phyloP scores from a whole-genome alignment of 2,888 invertebrate genomes.

The Buathra laborator region DNA sequence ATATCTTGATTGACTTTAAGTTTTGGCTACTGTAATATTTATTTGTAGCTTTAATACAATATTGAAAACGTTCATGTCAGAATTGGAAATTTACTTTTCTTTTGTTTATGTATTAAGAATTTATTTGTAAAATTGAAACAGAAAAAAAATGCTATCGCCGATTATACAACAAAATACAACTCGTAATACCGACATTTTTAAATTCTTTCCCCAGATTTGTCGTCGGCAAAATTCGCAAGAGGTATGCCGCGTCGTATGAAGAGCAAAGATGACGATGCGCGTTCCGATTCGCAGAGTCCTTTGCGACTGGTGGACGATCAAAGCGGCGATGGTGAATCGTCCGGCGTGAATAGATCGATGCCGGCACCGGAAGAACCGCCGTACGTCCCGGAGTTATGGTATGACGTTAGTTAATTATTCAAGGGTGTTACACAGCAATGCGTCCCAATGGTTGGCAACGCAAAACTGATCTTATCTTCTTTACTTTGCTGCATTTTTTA shows the following conservation, averaged over 20 bases:
- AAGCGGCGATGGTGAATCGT: constrained; percentile 84
- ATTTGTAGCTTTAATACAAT: too few species aligned
- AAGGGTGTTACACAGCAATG: constrained; percentile 14
- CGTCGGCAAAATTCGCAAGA: constrained; percentile 73
- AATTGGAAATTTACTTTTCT: too few species aligned
- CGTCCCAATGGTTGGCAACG: neutral
- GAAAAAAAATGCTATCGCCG: neutral
- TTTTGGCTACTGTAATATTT: too few species aligned
- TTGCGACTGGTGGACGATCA: constrained; percentile 82
- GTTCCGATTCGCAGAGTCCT: constrained; percentile 84
- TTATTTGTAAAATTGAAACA: too few species aligned
- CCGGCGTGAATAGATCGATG: constrained; percentile 86
- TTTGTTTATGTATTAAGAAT: too few species aligned
- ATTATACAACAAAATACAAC: too few species aligned
- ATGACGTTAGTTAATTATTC: constrained; percentile 70
- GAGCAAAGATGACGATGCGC: constrained; percentile 84
- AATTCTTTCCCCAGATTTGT: too few species aligned
- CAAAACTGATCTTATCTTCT: constrained; percentile 11
- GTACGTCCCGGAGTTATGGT: constrained; percentile 93
- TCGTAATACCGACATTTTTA: too few species aligned
- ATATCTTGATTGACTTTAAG: neutral
- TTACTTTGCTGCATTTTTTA: constrained; percentile 43
- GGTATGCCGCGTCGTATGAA: constrained; percentile 85
- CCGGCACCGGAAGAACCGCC: constrained; percentile 92
- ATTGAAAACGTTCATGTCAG: too few species aligned